A percentile compares a stretch with the other conserved stretches of the same genome.
Conservation (phyloP, 2,888 invertebrate genomes). For the Campaea margaritaria region DNA sequence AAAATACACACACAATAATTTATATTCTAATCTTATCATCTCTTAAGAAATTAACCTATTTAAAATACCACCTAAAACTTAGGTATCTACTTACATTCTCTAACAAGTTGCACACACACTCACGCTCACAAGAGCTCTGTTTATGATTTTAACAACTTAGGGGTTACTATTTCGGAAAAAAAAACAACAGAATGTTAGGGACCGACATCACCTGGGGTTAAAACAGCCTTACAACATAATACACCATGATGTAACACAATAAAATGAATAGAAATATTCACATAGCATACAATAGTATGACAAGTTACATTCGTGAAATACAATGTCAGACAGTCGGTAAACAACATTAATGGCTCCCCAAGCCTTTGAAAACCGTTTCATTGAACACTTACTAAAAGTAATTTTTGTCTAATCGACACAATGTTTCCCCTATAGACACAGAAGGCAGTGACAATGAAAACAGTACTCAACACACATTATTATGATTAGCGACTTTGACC, state of each 20-base stretch:
- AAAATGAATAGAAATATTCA: constrained; percentile 37
- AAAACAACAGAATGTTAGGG: constrained; percentile 63
- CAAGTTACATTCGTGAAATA: constrained; percentile 5
- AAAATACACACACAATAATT: constrained; percentile 84
- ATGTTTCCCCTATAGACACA: neutral
- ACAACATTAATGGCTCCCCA: neutral
- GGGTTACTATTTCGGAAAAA: constrained; percentile 58
- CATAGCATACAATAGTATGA: constrained; percentile 41
- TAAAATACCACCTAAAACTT: constrained; percentile 74
- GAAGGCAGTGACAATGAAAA: constrained; percentile 17
- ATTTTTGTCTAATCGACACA: constrained; percentile 2
- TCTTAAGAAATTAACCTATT: constrained; percentile 78
- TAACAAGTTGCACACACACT: constrained; percentile 71
- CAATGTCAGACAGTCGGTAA: neutral
- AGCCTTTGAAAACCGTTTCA: neutral
- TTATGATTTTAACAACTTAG: constrained; percentile 59
- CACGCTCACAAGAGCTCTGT: constrained; percentile 60
- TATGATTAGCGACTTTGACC: neutral
- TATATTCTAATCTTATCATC: constrained; percentile 76
- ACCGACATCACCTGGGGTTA: constrained; percentile 49
- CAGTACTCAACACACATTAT: constrained; percentile 6
- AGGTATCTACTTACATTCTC: constrained; percentile 73
- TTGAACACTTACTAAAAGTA: neutral
- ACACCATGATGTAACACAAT: constrained; percentile 53
- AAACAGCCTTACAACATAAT: constrained; percentile 53